Evolutionary conservation across 1,140 invertebrate genomes (phyloP), one percentile per base, ranked within the genome.

Genomic region (Cotesia chilonis): DNA sequence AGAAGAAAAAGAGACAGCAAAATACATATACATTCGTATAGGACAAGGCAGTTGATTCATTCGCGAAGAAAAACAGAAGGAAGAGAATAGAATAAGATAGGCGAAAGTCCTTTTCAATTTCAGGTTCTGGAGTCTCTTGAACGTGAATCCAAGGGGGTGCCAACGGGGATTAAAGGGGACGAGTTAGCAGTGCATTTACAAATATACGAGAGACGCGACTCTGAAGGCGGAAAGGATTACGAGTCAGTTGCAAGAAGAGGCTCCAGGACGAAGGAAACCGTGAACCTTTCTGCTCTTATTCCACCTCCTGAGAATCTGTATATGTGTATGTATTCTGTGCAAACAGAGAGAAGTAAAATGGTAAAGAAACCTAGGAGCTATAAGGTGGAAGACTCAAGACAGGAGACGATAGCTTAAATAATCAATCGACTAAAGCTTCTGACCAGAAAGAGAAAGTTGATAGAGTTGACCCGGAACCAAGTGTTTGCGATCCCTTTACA

Each of bases 141-240:
- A 47, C 41, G 41, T 47, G 41, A 10, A 47, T 47, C 41, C 41
- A 47, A 47, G 41, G 41, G 54, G n/a, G 54, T 57, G 54, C 54
- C 54, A 57, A 57, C 54, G 54, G 54, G 54, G n/a, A 47, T 47
- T 47, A 47, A 10, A 47, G 41, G 41, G 54, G 54, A 20, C 20
- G 54, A 57, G 54, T 57, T 57, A 14, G 54, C 54, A 57, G 54
- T 57, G 54, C 54, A 57, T 57, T 57, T 57, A 57, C 54, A 57
- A 57, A 57, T 57, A 57, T 57, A 57, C 54, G 54, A 57, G 54
- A 57, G 54, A 57, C 54, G 54, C 54, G 54, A 57, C 54, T 57
- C 54, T 20, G 54, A 57, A 57, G 54, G 54, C 54, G 54, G 54
- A 57, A 57, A 57, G 54, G 54, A 57, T 57, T 57, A 57, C 54